These are phyloP conservation scores for Amphilophus citrinellus DNA, from an alignment of 2,113 vertebrate species.

Conservation along the genomic window DNA sequence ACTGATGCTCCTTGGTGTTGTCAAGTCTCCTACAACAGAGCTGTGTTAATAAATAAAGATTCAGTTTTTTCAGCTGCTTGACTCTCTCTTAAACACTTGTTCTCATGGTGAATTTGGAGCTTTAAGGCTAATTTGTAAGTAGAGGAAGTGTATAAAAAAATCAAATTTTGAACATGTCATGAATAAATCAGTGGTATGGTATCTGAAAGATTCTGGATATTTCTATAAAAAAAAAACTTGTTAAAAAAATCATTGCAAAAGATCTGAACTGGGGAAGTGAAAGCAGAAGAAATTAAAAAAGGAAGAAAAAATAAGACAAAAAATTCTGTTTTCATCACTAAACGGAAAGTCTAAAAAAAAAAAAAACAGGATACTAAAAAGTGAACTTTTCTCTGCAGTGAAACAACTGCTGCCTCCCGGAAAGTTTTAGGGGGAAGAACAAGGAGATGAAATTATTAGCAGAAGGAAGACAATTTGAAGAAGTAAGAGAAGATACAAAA, in stretches of 20 bases:
- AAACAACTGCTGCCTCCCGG: background rate
- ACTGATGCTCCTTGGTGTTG: no score
- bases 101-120: background rate
- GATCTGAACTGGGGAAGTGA: conserved; percentile 18
- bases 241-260: background rate
- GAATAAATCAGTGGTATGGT: background rate
- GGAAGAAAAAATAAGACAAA: background rate
- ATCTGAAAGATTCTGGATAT: background rate
- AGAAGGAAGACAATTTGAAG: conserved; percentile 13
- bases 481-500: background rate
- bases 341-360: rapidly evolving
- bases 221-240: no score
- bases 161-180: rapidly evolving
- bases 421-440: background rate
- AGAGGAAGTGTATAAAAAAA: background rate
- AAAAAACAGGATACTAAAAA: background rate
- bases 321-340: background rate
- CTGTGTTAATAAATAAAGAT: no score
- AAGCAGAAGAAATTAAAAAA: background rate
- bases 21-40: no score
- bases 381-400: background rate
- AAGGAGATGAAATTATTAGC: background rate
- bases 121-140: background rate
- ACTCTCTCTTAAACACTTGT: no score
- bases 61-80: no score